Base-by-base conservation (phyloP, 2,797 vertebrate species). In the Phylloscopus collybita region DNA sequence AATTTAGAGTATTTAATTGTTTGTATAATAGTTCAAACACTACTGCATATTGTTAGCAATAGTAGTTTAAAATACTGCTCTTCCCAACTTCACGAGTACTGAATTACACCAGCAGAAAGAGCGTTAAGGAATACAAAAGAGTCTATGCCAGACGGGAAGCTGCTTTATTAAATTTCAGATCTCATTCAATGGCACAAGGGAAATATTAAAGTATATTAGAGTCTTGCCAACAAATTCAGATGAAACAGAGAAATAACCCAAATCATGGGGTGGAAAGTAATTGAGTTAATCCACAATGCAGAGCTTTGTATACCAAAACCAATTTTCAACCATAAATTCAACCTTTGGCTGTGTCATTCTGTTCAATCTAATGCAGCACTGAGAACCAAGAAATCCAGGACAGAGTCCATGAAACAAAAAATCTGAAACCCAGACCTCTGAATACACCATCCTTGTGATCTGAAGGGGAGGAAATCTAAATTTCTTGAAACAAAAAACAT, bases 101-200 rank as follows among this genome's bases (percentile, higher is more conserved):
- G 53, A 87, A 40, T 57, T 51, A 65, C 21, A 26, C 32, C 54
- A 88, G 47, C 21, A 88, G 75, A 79, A 42, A 80, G 18, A 70
- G 50, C 66, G 19, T 51, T 75, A 90, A 73, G 29, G 67, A 87
- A 44, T 34, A 56, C 26, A 38, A 38, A 2, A 65, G 30, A 50
- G 10, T 27, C 36, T 70, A 11, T 32, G 30, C 36, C 79, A 90
- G 53, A 83, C 15, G 92, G 54, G 76, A 57, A 85, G 74, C 5
- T 65, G 27, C 30, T 72, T 91, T 76, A 92, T 80, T 73, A 73
- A 72, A 92, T 76, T 80, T 80, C 70, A 93, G 73, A 74, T 61
- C n/a, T 65, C 83, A 90, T 64, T 44, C 53, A 62, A 76, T 2
- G 5, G 30, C 13, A 34, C 19, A 36, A 81, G 54, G 38, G 51